A percentile compares a stretch with the other conserved stretches of the same genome.
Evolutionary conservation across 2,113 vertebrate genomes (phyloP).

Genomic region (Diphyllodes magnificus): DNA sequence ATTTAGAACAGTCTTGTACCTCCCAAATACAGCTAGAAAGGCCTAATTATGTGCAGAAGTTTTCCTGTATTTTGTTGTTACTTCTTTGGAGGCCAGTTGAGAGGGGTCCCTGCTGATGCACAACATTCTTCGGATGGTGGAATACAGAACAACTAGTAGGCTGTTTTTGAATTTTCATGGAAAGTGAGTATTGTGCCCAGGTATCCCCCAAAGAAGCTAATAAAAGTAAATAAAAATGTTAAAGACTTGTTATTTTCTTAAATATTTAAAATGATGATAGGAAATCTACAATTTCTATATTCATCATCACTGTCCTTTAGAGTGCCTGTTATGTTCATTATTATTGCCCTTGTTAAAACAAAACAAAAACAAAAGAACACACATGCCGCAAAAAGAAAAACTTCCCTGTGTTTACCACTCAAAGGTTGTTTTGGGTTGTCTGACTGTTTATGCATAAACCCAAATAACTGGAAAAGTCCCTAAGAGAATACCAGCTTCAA

Average conservation of each 20-base stretch:
- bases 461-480: background rate
- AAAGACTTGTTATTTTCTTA: background rate
- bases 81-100: background rate
- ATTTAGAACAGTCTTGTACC: background rate
- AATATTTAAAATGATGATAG: background rate
- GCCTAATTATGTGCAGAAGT: background rate
- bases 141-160: background rate
- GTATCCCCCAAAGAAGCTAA: background rate
- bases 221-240: background rate
- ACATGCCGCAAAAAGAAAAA: background rate
- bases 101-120: background rate
- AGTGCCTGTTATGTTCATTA: background rate
- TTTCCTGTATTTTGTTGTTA: background rate
- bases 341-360: background rate
- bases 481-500: background rate
- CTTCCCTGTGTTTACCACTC: background rate
- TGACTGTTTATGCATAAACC: background rate
- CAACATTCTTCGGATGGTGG: accelerated
- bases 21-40: background rate
- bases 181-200: background rate
- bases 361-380: background rate
- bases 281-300: background rate
- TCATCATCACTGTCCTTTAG: background rate
- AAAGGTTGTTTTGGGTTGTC: background rate
- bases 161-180: background rate